A percentile compares a stretch with the other conserved stretches of the same genome.
These are phyloP conservation scores for Carduelis carduelis DNA, from an alignment of 2,797 vertebrate species.

Conservation along the genomic window DNA sequence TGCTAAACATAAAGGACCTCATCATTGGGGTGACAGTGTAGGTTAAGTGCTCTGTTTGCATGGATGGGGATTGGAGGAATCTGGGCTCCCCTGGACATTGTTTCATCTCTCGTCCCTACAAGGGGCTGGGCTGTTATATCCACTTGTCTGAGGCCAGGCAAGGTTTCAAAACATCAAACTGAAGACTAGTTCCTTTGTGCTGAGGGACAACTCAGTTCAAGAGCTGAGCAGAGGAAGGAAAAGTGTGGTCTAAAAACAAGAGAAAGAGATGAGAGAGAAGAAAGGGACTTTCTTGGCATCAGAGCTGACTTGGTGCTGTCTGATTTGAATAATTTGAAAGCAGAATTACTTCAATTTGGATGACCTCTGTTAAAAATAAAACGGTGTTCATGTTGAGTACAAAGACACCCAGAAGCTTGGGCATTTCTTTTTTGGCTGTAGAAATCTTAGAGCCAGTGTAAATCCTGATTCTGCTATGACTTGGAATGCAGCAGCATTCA, in stretches of 20 bases:
- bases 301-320: background rate
- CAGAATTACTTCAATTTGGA: background rate
- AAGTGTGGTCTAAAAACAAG: background rate
- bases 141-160: constrained; percentile 4
- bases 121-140: background rate
- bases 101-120: background rate
- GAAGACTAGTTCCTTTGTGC: background rate
- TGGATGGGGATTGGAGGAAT: background rate
- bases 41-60: background rate
- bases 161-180: background rate
- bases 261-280: background rate
- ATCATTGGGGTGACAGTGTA: background rate
- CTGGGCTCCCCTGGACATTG: background rate
- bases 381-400: background rate
- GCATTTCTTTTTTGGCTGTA: background rate
- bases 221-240: background rate
- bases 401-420: background rate
- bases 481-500: background rate
- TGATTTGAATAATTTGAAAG: background rate
- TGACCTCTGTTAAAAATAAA: background rate
- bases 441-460: background rate
- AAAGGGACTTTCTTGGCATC: background rate
- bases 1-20: background rate
- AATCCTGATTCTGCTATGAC: background rate
- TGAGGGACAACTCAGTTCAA: background rate